Conservation (phyloP, 2,797 vertebrate genomes). For the Holocentrus rufus region DNA sequence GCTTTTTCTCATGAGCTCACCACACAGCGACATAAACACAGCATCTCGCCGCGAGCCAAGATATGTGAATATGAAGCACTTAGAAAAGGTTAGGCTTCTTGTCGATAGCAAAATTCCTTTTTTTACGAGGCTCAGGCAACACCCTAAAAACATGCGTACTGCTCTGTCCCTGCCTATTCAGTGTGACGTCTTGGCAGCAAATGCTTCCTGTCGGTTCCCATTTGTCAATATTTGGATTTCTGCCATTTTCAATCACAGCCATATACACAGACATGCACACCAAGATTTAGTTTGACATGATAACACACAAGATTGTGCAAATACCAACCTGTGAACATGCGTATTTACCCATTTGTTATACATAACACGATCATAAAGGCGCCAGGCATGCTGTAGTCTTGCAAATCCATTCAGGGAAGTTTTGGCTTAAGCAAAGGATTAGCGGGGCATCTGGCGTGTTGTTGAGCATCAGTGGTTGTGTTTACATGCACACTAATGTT, state of each 20-base stretch:
- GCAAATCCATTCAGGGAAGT: too few species aligned
- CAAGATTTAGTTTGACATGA: background rate
- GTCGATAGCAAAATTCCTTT: background rate
- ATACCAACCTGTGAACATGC: background rate
- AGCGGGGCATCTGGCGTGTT: too few species aligned
- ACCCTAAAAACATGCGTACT: background rate
- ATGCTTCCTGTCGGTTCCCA: slow-evolving; percentile 21
- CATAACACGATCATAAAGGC: background rate
- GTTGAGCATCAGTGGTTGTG: too few species aligned
- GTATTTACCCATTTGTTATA: background rate
- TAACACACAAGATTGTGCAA: background rate
- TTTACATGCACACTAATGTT: too few species aligned
- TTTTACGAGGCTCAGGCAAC: background rate
- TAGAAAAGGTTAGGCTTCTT: background rate
- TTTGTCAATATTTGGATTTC: slow-evolving; percentile 57
- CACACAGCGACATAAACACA: background rate
- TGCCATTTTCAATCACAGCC: slow-evolving; percentile 68
- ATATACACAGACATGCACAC: slow-evolving; percentile 11
- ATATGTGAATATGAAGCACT: background rate
- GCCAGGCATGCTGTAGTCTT: background rate
- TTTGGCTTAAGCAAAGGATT: too few species aligned
- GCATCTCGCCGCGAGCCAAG: background rate
- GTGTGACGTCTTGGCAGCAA: slow-evolving; percentile 33
- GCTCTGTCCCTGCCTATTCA: background rate
- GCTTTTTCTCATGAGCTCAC: slow-evolving; percentile 9